Base-by-base conservation (phyloP, 2,888 invertebrate species). In the Caenorhabditis sinica region DNA sequence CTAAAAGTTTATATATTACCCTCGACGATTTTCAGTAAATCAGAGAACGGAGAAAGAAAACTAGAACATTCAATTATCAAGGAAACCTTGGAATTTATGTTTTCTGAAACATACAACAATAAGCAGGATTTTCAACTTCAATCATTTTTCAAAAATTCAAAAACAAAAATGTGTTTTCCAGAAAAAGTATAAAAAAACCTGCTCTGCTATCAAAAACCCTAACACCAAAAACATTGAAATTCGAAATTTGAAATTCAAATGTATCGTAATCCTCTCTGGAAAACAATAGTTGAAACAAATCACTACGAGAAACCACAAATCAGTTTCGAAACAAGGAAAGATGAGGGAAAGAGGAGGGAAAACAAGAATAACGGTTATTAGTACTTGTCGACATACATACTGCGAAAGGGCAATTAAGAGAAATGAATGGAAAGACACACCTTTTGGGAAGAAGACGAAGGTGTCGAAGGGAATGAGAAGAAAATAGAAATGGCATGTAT, bases 371-470 rank as follows among this genome's bases (percentile, higher is more conserved):
- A 79, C 79, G 79, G 79, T 71, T 69, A 56, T 79, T 79, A 72
- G 75, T 66, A 75, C 51, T 77, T 77, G 69, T 74, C 61, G 69
- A 71, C 71, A 65, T 45, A 71, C 71, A 65, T 45, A 69, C 56
- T 58, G 49, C 23, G 69, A 61, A 60, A 56, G 25, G 69, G 45
- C 51, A 75, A 73, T 72, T 72, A 74, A 56, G 0, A 15, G 53
- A 23, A 56, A 45, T 15, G 72, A 56, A 51, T 45, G 40, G 33
- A 51, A 61, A 45, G 56, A 66, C 49, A 45, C 28, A 58, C 40
- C 36, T 53, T 23, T 6, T 11, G 40, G 20, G 28, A 28, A 20
- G 25, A 30, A 40, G 53, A 40, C 0, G 65, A 40, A 63, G 30
- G 58, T n/a, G 58, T 20, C 33, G 20, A 13, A 40, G 13, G 40